These are phyloP conservation scores for Lutjanus erythropterus DNA, from an alignment of 2,113 vertebrate genomes.

Conservation along the genomic window DNA sequence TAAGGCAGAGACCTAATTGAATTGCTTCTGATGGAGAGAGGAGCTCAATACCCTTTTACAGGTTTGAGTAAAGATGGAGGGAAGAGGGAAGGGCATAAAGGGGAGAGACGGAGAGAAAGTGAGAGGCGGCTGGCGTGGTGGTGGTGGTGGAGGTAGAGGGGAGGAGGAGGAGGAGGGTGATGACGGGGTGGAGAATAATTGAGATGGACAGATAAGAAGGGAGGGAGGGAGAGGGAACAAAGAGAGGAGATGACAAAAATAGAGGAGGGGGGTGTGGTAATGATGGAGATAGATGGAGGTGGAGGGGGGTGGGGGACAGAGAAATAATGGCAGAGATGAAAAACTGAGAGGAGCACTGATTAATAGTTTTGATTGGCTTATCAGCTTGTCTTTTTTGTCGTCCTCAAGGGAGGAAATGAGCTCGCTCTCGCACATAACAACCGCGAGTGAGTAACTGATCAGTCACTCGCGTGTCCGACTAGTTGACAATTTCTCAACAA, in stretches of 20 bases:
- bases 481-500: slow-evolving; percentile 63
- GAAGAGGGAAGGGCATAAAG: slow-evolving; percentile 65
- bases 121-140: slow-evolving; percentile 36
- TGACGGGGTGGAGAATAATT: slow-evolving; percentile 73
- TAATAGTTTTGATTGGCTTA: slow-evolving; percentile 52
- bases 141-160: slow-evolving; percentile 13
- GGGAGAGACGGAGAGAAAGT: slow-evolving; percentile 55
- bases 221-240: slow-evolving; percentile 64
- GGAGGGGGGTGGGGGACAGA: not conserved
- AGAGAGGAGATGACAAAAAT: slow-evolving; percentile 67
- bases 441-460: slow-evolving; percentile 35
- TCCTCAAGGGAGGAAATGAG: slow-evolving; percentile 52
- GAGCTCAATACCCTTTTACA: slow-evolving; percentile 73
- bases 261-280: slow-evolving; percentile 25
- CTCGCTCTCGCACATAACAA: not conserved
- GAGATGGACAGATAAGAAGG: slow-evolving; percentile 78
- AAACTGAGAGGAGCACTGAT: slow-evolving; percentile 31
- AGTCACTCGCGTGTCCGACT: slow-evolving; percentile 59
- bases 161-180: slow-evolving; percentile 36
- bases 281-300: slow-evolving; percentile 46
- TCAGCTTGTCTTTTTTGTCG: slow-evolving; percentile 24
- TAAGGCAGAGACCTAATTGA: slow-evolving; percentile 75
- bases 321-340: not conserved
- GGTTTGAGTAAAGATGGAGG: slow-evolving; percentile 71
- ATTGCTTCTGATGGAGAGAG: slow-evolving; percentile 75